Evolutionary conservation across 1,140 invertebrate genomes (phyloP), one percentile per base, ranked within the genome.

Genomic region (Sarcophaga bullata): DNA sequence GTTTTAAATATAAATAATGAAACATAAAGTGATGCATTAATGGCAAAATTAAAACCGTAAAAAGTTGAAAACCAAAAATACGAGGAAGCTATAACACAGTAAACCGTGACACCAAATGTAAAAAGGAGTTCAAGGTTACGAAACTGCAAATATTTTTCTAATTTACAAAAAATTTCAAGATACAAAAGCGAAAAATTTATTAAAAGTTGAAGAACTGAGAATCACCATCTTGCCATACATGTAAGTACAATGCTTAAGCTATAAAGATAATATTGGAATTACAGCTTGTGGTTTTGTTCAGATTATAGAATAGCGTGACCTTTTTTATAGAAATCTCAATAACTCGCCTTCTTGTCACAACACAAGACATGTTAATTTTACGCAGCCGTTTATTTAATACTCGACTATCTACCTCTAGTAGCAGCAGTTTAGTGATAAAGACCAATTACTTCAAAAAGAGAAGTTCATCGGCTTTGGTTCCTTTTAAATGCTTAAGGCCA

Each of bases 101-200:
- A 52, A 52, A 52, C 9, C 25, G 25, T 37, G 25, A 37, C 25
- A 19, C 17, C 62, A n/a, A 19, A 25, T 68, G 62, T n/a, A 19
- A 68, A 37, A n/a, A 68, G 17, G 62, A 68, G 62, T 19, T 68
- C 62, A 68, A 68, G 62, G 62, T 68, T 68, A 68, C 62, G 62
- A 68, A 68, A 68, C 62, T 19, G 19, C 17, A 52, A 25, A 68
- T 68, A n/a, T 68, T 17, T 19, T 68, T 19, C 17, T 7, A 15
- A 68, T 19, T 19, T 19, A 19, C 15, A 68, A 68, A 15, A 17
- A 19, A 25, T 68, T 68, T 68, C 15, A 58, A 15, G 9, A 19
- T 17, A 68, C 17, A 17, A 68, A 15, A 5, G n/a, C 10, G 17
- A 19, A 68, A 19, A 68, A 68, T 10, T 68, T 25, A 68, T n/a